Percentiles rank a stretch among this genome's conserved stretches.
These are phyloP conservation scores for Salvelinus sp. DNA, from an alignment of 2,113 vertebrate genomes.

Conservation along the genomic window DNA sequence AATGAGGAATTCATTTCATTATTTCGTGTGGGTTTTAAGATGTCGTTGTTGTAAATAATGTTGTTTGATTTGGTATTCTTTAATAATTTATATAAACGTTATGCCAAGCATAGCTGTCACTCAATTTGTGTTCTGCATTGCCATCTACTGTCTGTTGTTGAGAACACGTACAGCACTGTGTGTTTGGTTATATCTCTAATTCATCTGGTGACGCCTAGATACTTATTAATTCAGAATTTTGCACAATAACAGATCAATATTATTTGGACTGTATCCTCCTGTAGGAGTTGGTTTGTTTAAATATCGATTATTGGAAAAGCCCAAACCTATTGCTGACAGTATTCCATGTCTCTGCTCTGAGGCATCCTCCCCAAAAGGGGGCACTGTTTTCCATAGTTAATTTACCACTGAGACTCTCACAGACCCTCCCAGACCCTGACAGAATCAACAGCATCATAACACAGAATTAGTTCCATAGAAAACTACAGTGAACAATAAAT, in stretches of 20 bases:
- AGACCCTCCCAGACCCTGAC: neutral
- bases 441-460: neutral
- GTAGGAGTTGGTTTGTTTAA: neutral
- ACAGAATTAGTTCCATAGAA: too few relatives aligned
- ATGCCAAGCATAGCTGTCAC: too few relatives aligned
- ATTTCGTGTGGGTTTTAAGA: neutral
- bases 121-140: slow-evolving; percentile 9
- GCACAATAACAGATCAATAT: too few relatives aligned
- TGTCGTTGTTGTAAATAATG: neutral
- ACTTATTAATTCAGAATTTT: too few relatives aligned
- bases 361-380: slow-evolving; percentile 7
- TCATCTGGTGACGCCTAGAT: too few relatives aligned
- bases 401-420: too few relatives aligned
- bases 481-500: too few relatives aligned
- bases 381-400: neutral
- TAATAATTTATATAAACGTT: neutral
- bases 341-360: neutral
- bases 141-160: neutral
- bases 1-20: neutral
- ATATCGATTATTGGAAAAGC: neutral
- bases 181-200: too few relatives aligned
- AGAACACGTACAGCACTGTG: too few relatives aligned
- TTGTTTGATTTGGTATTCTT: neutral
- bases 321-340: neutral
- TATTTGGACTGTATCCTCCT: neutral